A percentile compares a stretch with the other conserved stretches of the same genome.
These are phyloP conservation scores for Mus spicilegus DNA, from an alignment of 2,113 vertebrate species.

Conservation along the genomic window DNA sequence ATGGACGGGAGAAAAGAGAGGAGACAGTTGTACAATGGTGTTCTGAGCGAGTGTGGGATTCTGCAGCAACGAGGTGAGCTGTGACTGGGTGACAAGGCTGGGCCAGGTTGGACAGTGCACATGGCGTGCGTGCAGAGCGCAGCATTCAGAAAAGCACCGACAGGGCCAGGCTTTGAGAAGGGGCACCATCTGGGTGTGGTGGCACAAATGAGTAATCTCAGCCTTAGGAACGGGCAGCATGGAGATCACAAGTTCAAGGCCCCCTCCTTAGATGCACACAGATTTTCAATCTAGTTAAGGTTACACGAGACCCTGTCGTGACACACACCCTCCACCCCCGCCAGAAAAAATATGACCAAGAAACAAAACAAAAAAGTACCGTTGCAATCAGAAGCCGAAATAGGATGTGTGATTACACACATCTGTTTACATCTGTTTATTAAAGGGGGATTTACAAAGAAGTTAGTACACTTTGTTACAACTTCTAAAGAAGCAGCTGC, in stretches of 20 bases:
- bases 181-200: not conserved
- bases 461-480: not conserved
- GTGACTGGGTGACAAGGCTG: not conserved
- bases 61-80: not conserved
- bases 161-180: not conserved
- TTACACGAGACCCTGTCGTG: not conserved
- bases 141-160: not conserved
- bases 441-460: constrained; percentile 15
- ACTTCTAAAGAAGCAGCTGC: not conserved
- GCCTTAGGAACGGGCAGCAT: not conserved
- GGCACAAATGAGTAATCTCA: not conserved
- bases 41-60: not conserved
- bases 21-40: fast-evolving
- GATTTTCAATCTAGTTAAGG: not conserved
- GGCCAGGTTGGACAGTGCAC: not conserved
- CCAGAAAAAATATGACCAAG: not conserved
- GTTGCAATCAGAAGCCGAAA: not conserved
- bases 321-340: no score
- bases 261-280: not conserved
- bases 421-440: not conserved
- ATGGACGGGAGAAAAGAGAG: not conserved
- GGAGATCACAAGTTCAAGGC: not conserved
- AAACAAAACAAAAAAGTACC: not conserved
- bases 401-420: not conserved
- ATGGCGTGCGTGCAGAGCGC: fast-evolving